Evolutionary conservation across 2,113 vertebrate genomes (phyloP), one percentile per base, ranked within the genome.

Genomic region (Onychostruthus taczanowskii): DNA sequence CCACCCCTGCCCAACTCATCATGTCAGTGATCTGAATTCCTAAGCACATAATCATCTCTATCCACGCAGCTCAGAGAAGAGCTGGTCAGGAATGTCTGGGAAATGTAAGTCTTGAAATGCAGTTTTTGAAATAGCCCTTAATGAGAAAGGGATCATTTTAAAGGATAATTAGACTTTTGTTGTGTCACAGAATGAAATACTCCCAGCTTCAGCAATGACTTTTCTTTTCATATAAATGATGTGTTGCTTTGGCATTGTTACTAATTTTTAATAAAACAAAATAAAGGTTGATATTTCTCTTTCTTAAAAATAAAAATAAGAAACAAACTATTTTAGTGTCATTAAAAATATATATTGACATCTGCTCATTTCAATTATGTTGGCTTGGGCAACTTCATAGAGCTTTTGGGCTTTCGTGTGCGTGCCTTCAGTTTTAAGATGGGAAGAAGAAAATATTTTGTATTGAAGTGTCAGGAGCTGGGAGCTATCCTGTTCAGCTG

Each of bases 51-150:
- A 74, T 88, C 56, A 88, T 23, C 43, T 50, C 64, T 52, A 9
- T 9, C 87, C 56, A 0, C 3, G 26, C 23, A 76, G 77, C 56
- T 41, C 56, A 61, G n/a, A 78, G 72, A 84, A 35, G 73, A 89
- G 66, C 66, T 87, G 64, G 81, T 37, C 74, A 94, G 91, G 87
- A 94, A 78, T 68, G 80, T 52, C 52, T 91, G 81, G 53, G 80
- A 87, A 95, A 82, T 41, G 5, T 0, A 84, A 64, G 11, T 62
- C 56, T 64, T 43, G 43, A 92, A 92, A 95, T 64, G 5, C 28
- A 70, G 22, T n/a, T 88, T 92, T 90, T 83, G 76, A 67, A 87
- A 77, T 50, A 61, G 35, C 8, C 5, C 13, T 52, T 87, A 21
- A 70, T 68, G 61, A 81, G 89, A 52, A 64, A 41, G 17, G 44